These are phyloP conservation scores for Pseudopleuronectes americanus DNA, from an alignment of 2,797 vertebrate species.

Conservation along the genomic window DNA sequence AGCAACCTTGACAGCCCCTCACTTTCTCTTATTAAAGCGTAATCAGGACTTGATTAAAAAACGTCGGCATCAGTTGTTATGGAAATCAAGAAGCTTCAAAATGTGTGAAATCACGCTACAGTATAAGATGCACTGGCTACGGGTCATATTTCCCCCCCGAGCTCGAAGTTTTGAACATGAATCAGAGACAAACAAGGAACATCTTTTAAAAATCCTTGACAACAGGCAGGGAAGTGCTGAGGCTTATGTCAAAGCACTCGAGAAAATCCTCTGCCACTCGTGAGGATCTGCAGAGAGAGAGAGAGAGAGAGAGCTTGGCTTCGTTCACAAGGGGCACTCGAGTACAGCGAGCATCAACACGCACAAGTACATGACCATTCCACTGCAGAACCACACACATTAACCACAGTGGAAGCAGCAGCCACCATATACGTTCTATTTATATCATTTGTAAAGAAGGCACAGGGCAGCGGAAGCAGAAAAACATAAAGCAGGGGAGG, in stretches of 20 bases:
- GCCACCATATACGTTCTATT: no score
- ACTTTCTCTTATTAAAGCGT: constrained; percentile 40
- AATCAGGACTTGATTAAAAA: constrained; percentile 38
- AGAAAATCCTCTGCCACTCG: constrained; percentile 13
- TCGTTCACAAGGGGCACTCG: constrained; percentile 16
- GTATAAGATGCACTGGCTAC: constrained; percentile 22
- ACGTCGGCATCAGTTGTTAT: constrained; percentile 9
- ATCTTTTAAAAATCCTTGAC: constrained; percentile 17
- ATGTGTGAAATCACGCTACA: constrained; percentile 17
- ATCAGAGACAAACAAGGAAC: constrained; percentile 22
- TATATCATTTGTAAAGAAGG: no score
- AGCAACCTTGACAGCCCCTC: constrained; percentile 17
- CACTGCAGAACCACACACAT: no score
- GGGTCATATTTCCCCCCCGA: constrained; percentile 41
- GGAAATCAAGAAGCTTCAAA: constrained; percentile 18
- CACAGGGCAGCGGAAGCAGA: neutral
- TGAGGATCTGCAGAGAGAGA: neutral
- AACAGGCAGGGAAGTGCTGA: constrained; percentile 6
- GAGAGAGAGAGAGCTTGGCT: neutral
- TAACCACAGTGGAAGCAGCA: no score
- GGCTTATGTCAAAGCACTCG: constrained; percentile 6
- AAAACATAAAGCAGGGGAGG: constrained; percentile 11
- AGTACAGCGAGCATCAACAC: neutral
- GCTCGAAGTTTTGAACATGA: constrained; percentile 50
- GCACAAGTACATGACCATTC: no score